These are phyloP conservation scores for Leuciscus waleckii DNA, from an alignment of 2,797 vertebrate genomes.

Conservation along the genomic window DNA sequence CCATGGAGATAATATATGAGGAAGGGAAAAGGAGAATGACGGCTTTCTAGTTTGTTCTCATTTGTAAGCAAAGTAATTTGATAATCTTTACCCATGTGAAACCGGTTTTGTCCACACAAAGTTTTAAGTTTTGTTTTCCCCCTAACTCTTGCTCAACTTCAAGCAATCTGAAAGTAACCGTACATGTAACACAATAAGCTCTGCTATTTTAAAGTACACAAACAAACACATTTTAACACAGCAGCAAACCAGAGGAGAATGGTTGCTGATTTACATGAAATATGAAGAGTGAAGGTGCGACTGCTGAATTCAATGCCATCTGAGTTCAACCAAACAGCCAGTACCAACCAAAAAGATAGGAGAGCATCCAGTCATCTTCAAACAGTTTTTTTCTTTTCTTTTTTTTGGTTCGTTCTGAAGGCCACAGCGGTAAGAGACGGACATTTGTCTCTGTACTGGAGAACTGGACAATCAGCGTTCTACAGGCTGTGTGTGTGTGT, in stretches of 20 bases:
- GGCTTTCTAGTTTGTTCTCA: background rate
- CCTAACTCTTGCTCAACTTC: background rate
- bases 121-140: background rate
- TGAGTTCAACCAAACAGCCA: slow-evolving; percentile 35
- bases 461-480: slow-evolving; percentile 29
- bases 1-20: background rate
- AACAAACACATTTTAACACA: slow-evolving; percentile 22
- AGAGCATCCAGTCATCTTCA: slow-evolving; percentile 23
- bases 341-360: slow-evolving; percentile 6
- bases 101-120: background rate
- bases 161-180: background rate
- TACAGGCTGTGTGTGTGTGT: slow-evolving; percentile 17
- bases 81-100: background rate
- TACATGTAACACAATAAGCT: slow-evolving; percentile 1
- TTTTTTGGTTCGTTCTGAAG: slow-evolving; percentile 64
- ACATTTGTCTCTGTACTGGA: slow-evolving; percentile 37
- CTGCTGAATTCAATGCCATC: slow-evolving; percentile 24
- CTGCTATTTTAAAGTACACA: slow-evolving; percentile 23
- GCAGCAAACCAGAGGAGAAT: slow-evolving; percentile 12
- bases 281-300: slow-evolving; percentile 53
- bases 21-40: background rate
- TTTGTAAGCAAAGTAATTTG: slow-evolving; percentile 9
- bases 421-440: slow-evolving; percentile 65
- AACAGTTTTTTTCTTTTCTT: slow-evolving; percentile 32
- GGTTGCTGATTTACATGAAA: slow-evolving; percentile 57